Conservation (phyloP, 2,888 invertebrate species). For the Melipona beecheii region DNA sequence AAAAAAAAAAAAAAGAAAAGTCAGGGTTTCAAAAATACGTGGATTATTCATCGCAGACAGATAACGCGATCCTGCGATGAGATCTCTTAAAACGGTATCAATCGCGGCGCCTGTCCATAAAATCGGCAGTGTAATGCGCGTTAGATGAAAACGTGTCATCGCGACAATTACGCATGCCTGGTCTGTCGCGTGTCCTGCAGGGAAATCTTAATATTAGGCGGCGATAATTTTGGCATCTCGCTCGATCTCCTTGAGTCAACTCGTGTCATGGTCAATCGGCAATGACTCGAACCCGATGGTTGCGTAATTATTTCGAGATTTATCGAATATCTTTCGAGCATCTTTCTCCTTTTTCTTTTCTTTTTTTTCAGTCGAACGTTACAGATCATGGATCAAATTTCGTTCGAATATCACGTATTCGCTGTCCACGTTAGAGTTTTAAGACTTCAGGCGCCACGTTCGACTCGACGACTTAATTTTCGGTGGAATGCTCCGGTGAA, state of each 20-base stretch:
- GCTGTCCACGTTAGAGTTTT: neutral
- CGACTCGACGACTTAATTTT: neutral
- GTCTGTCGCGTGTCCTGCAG: conserved; percentile 15
- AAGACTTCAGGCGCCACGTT: too few species aligned
- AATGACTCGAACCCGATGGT: conserved; percentile 62
- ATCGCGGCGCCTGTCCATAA: neutral
- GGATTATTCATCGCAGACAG: conserved; percentile 11
- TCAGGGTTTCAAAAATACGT: neutral
- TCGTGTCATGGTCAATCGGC: conserved; percentile 80
- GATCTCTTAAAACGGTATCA: neutral
- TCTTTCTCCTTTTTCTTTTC: too few species aligned
- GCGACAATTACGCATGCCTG: neutral
- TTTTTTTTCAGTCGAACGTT: too few species aligned
- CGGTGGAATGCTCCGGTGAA: conserved; percentile 1
- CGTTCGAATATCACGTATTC: neutral
- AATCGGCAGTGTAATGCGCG: neutral
- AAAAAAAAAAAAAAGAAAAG: neutral
- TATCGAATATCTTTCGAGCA: conserved; percentile 49
- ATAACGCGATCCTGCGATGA: neutral
- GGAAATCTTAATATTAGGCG: conserved; percentile 43
- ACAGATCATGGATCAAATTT: neutral
- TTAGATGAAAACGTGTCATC: neutral
- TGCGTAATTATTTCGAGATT: conserved; percentile 49
- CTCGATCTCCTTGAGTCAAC: conserved; percentile 80
- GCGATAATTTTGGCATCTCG: conserved; percentile 74